Evolutionary conservation across 1,140 invertebrate genomes (phyloP), one percentile per base, ranked within the genome.

Genomic region (Sesamia nonagrioides): DNA sequence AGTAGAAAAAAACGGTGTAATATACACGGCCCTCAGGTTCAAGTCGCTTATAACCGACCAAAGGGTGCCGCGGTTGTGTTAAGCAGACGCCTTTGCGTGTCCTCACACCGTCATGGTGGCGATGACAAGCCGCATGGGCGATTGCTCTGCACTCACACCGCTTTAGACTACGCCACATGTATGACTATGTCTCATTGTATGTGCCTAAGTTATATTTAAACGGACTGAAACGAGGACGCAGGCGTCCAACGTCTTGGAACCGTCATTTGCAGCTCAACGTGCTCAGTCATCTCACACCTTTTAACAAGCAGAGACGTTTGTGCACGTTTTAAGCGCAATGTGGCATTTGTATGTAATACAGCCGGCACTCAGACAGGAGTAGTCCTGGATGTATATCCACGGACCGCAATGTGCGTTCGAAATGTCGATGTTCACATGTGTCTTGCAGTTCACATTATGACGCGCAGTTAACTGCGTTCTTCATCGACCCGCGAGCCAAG

Each of bases 381-480:
- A 94, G 86, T 88, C 88, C 88, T 84, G 82, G 82, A 89, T 84
- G 80, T 84, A 82, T 84, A 77, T 86, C 82, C 82, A 83, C 54
- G 84, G 83, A 87, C 86, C 81, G 88, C 86, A 86, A 97, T 97
- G 95, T 97, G 97, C 97, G 96, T 97, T 97, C 97, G 96, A 97
- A 96, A 96, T 96, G 95, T 97, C 96, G 96, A 97, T 97, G 96
- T 96, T 97, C 96, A 86, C 84, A 96, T 96, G 96, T 96, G 96
- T 97, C 96, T 97, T n/a, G 97, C 97, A 97, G 96, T 97, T 97
- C 96, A 97, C 96, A 97, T 95, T 95, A 96, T 95, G 95, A 96
- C 96, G 95, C 97, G 96, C 97, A 97, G 95, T 96, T 97, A 96
- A 96, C 97, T 97, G 96, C 97, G 96, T 97, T 97, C 96, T 97